phyloP scores from a whole-genome alignment of 2,797 vertebrate genomes.

The Arctocebus calabarensis region DNA sequence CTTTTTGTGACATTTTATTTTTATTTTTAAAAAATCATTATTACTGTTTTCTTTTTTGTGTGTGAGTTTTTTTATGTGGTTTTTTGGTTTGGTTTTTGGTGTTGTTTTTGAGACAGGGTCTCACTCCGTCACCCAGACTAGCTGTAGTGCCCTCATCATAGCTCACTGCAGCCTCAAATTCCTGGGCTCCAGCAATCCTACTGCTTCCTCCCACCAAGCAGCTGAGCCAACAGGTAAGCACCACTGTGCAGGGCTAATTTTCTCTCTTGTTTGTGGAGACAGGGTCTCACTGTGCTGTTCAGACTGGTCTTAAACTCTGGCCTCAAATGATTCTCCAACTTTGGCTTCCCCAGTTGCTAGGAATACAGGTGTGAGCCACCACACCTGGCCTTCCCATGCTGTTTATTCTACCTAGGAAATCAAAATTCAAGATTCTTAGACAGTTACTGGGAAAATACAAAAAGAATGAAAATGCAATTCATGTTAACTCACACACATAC shows the following conservation, averaged over 20 bases:
- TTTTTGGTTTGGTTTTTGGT: too few species aligned
- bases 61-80: too few species aligned
- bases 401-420: not conserved
- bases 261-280: not conserved
- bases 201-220: not conserved
- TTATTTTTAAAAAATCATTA: too few species aligned
- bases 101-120: too few species aligned
- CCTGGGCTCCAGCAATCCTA: not conserved
- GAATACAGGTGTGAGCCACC: not conserved
- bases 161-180: not conserved
- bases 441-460: slow-evolving; percentile 40
- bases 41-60: too few species aligned
- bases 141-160: not conserved
- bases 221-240: not conserved
- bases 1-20: not conserved
- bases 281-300: not conserved
- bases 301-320: not conserved
- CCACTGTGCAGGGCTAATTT: not conserved
- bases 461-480: slow-evolving; percentile 43
- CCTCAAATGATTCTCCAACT: not conserved
- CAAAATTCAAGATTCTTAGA: slow-evolving; percentile 65
- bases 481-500: not conserved
- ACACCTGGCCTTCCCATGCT: not conserved
- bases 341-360: not conserved
- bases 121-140: not conserved